phyloP scores from a whole-genome alignment of 1,140 invertebrate genomes.

The Drosophila melanica region DNA sequence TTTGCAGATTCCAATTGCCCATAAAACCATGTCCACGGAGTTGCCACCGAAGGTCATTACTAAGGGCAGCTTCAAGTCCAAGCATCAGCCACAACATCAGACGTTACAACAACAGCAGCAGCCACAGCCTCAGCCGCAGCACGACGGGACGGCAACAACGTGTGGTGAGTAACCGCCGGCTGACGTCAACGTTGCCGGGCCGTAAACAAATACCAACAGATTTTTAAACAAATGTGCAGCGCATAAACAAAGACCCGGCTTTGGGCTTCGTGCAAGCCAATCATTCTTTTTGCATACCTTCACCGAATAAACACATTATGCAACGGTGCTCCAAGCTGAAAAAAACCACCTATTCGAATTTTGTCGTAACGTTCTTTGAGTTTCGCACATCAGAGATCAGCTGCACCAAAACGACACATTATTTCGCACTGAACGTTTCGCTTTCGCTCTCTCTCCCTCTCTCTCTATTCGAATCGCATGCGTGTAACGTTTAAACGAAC shows the following conservation, averaged over 20 bases:
- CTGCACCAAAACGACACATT: no score
- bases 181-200: not conserved
- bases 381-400: not conserved
- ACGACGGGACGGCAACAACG: conserved; percentile 14
- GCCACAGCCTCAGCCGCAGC: no score
- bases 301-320: not conserved
- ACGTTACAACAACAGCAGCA: conserved; percentile 1
- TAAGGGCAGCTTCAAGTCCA: conserved; percentile 12
- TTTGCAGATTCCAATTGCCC: not conserved
- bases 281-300: conserved; percentile 13
- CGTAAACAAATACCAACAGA: conserved; percentile 30
- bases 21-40: not conserved
- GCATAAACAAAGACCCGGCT: conserved; percentile 12
- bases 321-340: not conserved
- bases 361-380: not conserved
- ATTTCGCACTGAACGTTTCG: no score
- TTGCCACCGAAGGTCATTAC: conserved; percentile 7
- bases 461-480: no score
- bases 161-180: conserved; percentile 22
- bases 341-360: not conserved
- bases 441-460: no score
- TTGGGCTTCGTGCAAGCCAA: not conserved
- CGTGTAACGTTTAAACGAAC: not conserved
- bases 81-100: not conserved
- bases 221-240: conserved; percentile 37